These are phyloP conservation scores for Hoplostethus atlanticus DNA, from an alignment of 2,797 vertebrate genomes.

Conservation along the genomic window DNA sequence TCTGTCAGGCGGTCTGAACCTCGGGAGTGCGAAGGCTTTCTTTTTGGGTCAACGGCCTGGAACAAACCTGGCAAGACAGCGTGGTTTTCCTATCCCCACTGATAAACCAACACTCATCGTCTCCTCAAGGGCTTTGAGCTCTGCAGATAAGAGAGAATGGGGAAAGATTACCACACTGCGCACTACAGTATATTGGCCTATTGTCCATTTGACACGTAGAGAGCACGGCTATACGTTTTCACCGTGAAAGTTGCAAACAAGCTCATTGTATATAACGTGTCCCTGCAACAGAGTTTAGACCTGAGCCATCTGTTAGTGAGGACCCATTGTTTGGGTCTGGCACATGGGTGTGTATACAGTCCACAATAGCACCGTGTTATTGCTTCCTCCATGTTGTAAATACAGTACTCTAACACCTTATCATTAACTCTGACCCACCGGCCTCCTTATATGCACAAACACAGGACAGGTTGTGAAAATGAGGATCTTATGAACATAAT, in stretches of 20 bases:
- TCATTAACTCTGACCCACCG: constrained; percentile 49
- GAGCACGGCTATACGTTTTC: constrained; percentile 7
- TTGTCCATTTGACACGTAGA: constrained; percentile 44
- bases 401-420: constrained; percentile 53
- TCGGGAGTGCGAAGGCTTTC: constrained; percentile 41
- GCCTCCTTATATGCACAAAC: constrained; percentile 44
- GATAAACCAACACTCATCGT: constrained; percentile 67
- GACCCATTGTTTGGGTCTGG: constrained; percentile 35
- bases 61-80: constrained; percentile 65
- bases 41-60: constrained; percentile 67
- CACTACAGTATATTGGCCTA: constrained; percentile 40
- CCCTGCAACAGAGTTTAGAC: constrained; percentile 21
- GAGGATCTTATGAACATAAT: constrained; percentile 68
- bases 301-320: constrained; percentile 59
- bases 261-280: constrained; percentile 31
- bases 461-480: constrained; percentile 54
- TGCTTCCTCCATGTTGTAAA: constrained; percentile 51
- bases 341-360: constrained; percentile 51
- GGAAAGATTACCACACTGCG: constrained; percentile 63
- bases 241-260: constrained; percentile 28
- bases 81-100: constrained; percentile 60
- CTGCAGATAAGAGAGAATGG: constrained; percentile 71
- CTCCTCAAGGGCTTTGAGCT: constrained; percentile 69
- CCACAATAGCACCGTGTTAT: constrained; percentile 43
- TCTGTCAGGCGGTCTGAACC: constrained; percentile 37